Evolutionary conservation across 2,797 vertebrate species (phyloP).

Genomic region (Poeciliopsis presidionis): DNA sequence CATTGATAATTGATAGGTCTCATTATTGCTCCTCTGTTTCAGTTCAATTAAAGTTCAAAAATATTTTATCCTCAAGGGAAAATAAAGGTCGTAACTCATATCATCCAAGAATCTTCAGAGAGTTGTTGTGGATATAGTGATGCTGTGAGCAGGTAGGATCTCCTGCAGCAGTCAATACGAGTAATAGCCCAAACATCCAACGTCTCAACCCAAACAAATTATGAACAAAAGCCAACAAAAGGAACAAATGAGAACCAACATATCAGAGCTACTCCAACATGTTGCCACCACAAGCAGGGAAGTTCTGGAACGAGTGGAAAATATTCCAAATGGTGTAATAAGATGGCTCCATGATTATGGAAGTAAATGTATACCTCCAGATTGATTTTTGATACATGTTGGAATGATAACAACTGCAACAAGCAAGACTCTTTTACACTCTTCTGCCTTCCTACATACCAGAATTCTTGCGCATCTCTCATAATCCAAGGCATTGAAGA

Average conservation of each 20-base stretch:
- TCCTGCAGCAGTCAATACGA: no score
- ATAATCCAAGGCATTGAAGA: constrained; percentile 66
- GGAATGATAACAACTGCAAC: not conserved
- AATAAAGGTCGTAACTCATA: not conserved
- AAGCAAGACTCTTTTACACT: not conserved
- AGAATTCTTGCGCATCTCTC: constrained; percentile 75
- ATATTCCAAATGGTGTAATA: not conserved
- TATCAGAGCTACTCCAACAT: not conserved
- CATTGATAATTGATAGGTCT: not conserved
- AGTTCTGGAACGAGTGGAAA: not conserved
- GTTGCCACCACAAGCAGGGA: not conserved
- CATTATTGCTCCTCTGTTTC: not conserved
- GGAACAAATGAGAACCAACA: not conserved
- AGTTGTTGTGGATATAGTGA: not conserved
- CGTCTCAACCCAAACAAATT: not conserved
- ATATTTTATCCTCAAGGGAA: not conserved
- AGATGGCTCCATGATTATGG: not conserved
- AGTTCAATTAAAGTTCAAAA: not conserved
- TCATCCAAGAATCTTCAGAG: not conserved
- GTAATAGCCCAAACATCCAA: no score
- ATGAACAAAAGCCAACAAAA: not conserved
- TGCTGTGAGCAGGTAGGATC: not conserved
- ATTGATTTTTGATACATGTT: not conserved
- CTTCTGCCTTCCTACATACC: constrained; percentile 64
- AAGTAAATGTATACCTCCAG: not conserved